Evolutionary conservation across 2,113 vertebrate genomes (phyloP).

Genomic region (Jaculus jaculus): DNA sequence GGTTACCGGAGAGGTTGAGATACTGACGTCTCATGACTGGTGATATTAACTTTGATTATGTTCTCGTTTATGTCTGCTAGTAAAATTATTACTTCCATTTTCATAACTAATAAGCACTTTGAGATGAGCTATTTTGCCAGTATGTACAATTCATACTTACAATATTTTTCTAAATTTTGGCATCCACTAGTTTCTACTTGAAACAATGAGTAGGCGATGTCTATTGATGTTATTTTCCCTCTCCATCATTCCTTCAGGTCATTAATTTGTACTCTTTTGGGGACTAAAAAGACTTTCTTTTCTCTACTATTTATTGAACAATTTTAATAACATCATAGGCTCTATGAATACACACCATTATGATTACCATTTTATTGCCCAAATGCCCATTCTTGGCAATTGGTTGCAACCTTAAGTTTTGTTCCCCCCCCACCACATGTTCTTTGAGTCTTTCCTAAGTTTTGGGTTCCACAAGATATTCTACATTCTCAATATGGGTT

Average conservation of each 20-base stretch:
- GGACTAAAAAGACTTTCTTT: not conserved
- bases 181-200: not conserved
- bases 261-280: not conserved
- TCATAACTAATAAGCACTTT: not conserved
- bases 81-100: too few species aligned
- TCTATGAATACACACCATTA: not conserved
- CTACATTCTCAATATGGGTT: not conserved
- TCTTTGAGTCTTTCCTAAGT: not conserved
- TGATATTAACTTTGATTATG: not conserved
- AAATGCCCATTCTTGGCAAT: not conserved
- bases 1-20: not conserved
- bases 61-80: not conserved
- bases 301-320: not conserved
- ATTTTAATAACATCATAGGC: not conserved
- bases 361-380: not conserved
- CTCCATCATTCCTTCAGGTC: not conserved
- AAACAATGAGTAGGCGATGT: not conserved
- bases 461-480: not conserved
- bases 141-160: not conserved
- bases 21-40: not conserved
- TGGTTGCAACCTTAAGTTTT: not conserved
- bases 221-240: not conserved
- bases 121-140: not conserved
- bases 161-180: slow-evolving; percentile 8
- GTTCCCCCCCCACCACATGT: too few species aligned